Evolutionary conservation across 1,140 invertebrate species (phyloP), one percentile per base, ranked within the genome.

Genomic region (Melanaphis sacchari): DNA sequence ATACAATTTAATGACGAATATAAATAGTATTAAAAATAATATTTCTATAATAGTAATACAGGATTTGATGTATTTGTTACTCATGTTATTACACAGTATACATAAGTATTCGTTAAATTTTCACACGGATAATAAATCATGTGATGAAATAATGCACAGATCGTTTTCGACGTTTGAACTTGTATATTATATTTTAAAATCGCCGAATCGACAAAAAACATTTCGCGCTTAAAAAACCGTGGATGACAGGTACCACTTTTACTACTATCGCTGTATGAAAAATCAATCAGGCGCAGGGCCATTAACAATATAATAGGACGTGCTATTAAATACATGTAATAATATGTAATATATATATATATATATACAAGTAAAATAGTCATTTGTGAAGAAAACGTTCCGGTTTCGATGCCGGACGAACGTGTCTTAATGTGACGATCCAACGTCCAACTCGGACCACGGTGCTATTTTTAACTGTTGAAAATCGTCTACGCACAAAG

Each of bases 401-500:
- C 82, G 82, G 40, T 85, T 43, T 3, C 38, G 38, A 85, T 41
- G 26, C 24, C 22, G 2, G 82, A 85, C 24, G 43, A 85, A 41
- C n/a, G 59, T 76, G 59, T 76, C n/a, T n/a, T n/a, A n/a, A 49
- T 49, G 15, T 49, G 18, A 49, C 46, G 46, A 49, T 49, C 46
- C 46, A 3, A n/a, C 31, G 59, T 76, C 15, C 31, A 3, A 18
- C 31, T 76, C 31, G 31, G 15, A 36, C 15, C 40, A 40, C 38
- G 24, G 82, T 11, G 24, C 40, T 40, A 8, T 11, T 85, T 31
- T 41, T 85, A 26, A 85, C 82, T 40, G 82, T 85, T 26, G 43
- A 36, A 46, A 88, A 88, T 88, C 85, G 46, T 36, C 85, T 88
- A 43, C 22, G 43, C 85, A 49, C 87, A 46, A 52, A 89, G 21